phyloP scores from a whole-genome alignment of 1,140 invertebrate genomes.

The Brachionus manjavacas region DNA sequence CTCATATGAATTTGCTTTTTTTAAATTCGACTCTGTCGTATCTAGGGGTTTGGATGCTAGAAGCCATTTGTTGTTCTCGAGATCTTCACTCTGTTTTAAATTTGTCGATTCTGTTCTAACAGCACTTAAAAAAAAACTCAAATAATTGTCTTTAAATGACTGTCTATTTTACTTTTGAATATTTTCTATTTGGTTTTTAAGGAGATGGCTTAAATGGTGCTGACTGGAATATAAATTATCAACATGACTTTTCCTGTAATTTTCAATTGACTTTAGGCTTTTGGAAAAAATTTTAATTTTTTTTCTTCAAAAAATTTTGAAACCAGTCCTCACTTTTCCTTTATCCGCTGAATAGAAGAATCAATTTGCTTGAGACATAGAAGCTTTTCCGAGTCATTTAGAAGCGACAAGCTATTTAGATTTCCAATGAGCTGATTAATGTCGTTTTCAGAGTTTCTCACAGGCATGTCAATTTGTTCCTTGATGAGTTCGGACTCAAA shows the following conservation, averaged over 20 bases:
- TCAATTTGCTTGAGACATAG: not conserved
- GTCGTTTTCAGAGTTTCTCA: not conserved
- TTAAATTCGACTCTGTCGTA: not conserved
- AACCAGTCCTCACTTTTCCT: not conserved
- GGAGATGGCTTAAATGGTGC: not conserved
- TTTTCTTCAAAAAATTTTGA: too few species aligned
- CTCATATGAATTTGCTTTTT: constrained; percentile 26
- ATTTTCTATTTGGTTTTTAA: not conserved
- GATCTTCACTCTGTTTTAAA: not conserved
- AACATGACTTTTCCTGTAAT: not conserved
- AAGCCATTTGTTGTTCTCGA: not conserved
- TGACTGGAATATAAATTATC: constrained; percentile 15
- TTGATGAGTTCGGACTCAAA: not conserved
- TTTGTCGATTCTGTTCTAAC: too few species aligned
- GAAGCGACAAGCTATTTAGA: not conserved
- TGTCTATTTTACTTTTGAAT: not conserved
- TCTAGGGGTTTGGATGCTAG: not conserved
- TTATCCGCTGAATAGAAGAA: not conserved
- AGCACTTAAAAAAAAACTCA: not conserved
- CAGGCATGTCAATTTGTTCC: not conserved
- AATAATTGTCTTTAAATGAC: not conserved
- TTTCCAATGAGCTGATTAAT: constrained; percentile 27
- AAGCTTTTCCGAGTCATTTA: constrained; percentile 20
- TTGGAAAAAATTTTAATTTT: too few species aligned
- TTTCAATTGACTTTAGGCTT: constrained; percentile 1